Conservation (phyloP, 2,113 vertebrate genomes). For the Notothenia coriiceps region DNA sequence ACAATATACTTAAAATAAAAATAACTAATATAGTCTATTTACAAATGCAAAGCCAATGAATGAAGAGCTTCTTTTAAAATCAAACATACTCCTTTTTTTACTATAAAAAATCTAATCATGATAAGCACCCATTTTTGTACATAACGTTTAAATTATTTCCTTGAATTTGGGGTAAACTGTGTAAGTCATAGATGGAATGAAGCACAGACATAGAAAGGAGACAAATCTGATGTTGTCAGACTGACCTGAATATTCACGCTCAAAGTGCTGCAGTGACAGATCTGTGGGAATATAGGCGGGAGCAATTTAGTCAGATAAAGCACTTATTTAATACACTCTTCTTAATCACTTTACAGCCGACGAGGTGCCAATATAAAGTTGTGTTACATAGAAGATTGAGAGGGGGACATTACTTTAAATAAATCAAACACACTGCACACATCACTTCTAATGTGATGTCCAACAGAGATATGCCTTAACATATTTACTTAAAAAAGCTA, state of each 20-base stretch:
- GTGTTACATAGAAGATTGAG: background rate
- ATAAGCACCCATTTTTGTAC: background rate
- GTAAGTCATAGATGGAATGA: background rate
- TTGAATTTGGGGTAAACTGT: background rate
- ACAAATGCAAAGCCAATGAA: background rate
- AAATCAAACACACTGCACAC: background rate
- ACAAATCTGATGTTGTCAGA: conserved; percentile 1
- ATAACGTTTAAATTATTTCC: background rate
- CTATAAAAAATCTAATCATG: no score
- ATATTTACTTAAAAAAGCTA: background rate
- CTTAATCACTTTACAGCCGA: conserved; percentile 45
- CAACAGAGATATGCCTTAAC: background rate
- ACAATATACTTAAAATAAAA: no score
- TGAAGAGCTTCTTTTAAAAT: background rate
- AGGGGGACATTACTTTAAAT: conserved; percentile 27
- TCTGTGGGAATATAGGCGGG: conserved; percentile 39
- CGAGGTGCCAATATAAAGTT: background rate
- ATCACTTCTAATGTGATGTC: background rate
- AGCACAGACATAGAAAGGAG: background rate
- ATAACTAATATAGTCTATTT: background rate
- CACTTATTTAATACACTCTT: conserved; percentile 41
- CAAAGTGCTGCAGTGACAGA: conserved; percentile 32
- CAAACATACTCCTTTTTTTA: no score
- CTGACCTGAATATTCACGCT: conserved; percentile 48
- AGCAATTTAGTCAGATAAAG: conserved; percentile 33